Percentiles rank a stretch among this genome's conserved stretches.
Conservation (phyloP, 2,113 vertebrate genomes). For the Polypterus senegalus region DNA sequence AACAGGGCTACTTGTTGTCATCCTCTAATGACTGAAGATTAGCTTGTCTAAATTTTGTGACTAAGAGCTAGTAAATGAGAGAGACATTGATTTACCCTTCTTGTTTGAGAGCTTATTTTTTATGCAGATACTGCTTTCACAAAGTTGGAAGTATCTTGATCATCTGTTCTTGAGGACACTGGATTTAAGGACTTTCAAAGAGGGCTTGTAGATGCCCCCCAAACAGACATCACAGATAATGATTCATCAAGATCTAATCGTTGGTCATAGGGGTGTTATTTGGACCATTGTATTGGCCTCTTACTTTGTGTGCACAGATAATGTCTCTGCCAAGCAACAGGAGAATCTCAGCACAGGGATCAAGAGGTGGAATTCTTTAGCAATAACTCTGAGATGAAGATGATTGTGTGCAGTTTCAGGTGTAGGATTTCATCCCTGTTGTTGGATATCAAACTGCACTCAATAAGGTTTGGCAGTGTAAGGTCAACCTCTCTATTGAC, state of each 20-base stretch:
- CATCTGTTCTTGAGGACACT: background rate
- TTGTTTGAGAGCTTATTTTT: background rate
- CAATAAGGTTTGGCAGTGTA: too few relatives aligned
- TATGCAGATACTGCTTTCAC: background rate
- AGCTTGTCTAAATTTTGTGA: background rate
- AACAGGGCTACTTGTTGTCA: slow-evolving; percentile 1
- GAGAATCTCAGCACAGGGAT: too few relatives aligned
- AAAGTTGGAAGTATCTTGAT: background rate
- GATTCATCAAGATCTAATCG: background rate
- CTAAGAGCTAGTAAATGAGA: background rate
- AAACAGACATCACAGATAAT: background rate
- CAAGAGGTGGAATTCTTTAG: too few relatives aligned
- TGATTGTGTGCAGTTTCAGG: too few relatives aligned
- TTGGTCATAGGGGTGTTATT: background rate
- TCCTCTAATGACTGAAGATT: background rate
- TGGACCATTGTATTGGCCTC: background rate
- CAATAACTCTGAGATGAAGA: too few relatives aligned
- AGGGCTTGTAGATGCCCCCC: background rate
- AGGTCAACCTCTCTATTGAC: background rate
- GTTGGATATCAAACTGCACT: too few relatives aligned
- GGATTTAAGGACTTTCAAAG: background rate
- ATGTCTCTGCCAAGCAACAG: too few relatives aligned
- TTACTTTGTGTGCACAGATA: background rate
- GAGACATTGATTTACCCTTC: too few relatives aligned
- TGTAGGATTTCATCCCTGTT: too few relatives aligned